Conservation (phyloP, 37 sponge, comb jelly and placozoan genomes). For the Spongia lamella region DNA sequence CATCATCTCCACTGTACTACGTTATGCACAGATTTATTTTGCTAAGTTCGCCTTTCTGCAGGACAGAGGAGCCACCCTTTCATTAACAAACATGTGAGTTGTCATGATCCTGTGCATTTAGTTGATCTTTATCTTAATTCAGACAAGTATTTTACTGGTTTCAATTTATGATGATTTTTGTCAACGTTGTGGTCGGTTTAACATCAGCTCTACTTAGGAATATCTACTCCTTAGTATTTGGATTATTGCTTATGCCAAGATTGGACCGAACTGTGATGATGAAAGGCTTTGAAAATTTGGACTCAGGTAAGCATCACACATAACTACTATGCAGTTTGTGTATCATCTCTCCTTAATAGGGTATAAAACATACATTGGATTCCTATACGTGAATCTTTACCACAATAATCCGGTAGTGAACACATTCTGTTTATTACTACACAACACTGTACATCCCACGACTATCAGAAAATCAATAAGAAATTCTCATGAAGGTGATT, state of each 20-base stretch:
- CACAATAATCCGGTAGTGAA: constrained; percentile 41
- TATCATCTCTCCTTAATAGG: background rate
- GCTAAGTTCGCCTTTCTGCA: too few species aligned
- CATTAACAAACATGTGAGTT: too few species aligned
- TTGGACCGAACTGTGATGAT: constrained; percentile 41
- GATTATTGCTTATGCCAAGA: constrained; percentile 29
- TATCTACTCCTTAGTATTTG: constrained; percentile 2
- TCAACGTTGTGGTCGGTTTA: constrained; percentile 26
- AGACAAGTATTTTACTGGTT: too few species aligned
- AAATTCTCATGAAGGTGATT: too few species aligned
- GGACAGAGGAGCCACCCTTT: too few species aligned
- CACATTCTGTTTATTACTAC: background rate
- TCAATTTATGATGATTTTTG: constrained; percentile 15
- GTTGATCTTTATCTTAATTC: too few species aligned
- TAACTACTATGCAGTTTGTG: background rate
- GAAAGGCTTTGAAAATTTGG: constrained; percentile 39
- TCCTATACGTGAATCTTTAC: constrained; percentile 38
- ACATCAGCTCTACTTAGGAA: constrained; percentile 13
- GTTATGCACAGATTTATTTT: too few species aligned
- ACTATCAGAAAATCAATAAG: too few species aligned
- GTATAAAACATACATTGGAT: constrained; percentile 41
- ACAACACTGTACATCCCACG: too few species aligned
- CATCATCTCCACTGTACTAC: too few species aligned
- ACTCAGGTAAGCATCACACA: constrained; percentile 8
- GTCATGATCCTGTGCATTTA: too few species aligned